Conservation (phyloP, 2,888 invertebrate genomes). For the Macroteleia sp. region DNA sequence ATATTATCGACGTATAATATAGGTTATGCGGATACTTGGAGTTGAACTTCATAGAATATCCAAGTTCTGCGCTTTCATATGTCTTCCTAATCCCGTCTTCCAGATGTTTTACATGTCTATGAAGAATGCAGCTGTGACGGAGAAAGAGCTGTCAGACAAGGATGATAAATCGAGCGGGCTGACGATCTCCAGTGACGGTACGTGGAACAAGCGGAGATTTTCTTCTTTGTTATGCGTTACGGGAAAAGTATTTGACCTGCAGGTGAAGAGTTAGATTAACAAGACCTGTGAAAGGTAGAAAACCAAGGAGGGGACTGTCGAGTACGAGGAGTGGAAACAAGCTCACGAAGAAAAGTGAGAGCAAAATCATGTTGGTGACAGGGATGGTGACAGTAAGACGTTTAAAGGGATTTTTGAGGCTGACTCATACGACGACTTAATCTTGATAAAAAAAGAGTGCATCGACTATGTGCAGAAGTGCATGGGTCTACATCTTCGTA, state of each 20-base stretch:
- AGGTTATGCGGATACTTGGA: conserved; percentile 65
- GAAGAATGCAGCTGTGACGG: not conserved
- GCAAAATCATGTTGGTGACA: not conserved
- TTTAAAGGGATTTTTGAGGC: conserved; percentile 31
- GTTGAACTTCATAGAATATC: conserved; percentile 37
- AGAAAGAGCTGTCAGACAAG: not conserved
- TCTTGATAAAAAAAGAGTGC: conserved; percentile 18
- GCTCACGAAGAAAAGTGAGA: not conserved
- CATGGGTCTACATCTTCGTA: conserved; percentile 1
- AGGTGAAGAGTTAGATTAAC: not conserved
- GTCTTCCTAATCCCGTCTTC: conserved; percentile 12
- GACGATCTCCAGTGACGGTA: conserved; percentile 3
- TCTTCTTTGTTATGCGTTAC: not conserved
- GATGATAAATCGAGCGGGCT: not conserved
- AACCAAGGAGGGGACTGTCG: not conserved
- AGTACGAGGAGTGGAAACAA: not conserved
- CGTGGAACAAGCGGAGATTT: not conserved
- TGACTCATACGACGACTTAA: conserved; percentile 21
- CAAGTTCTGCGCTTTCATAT: conserved; percentile 67
- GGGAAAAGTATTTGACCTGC: not conserved
- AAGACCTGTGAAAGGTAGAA: not conserved
- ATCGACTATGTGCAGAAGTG: conserved; percentile 11
- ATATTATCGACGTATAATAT: conserved; percentile 34
- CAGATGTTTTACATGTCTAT: not conserved
- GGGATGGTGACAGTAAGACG: conserved; percentile 28